These are phyloP conservation scores for Oscheius myriophilus DNA, from an alignment of 2,888 invertebrate genomes.

Conservation along the genomic window DNA sequence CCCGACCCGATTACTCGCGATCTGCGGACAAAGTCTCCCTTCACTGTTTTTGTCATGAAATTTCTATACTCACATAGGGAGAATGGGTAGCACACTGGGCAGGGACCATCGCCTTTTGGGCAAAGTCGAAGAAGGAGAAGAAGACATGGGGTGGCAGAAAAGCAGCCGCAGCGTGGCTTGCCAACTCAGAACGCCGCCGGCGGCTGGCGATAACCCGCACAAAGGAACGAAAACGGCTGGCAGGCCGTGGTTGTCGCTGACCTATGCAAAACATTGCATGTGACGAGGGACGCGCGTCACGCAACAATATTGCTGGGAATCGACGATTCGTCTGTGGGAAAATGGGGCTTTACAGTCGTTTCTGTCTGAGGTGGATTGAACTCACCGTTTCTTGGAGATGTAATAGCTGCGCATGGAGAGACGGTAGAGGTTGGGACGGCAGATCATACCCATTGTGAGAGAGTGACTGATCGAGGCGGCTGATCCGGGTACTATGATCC, in stretches of 20 bases:
- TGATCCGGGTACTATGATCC: background rate
- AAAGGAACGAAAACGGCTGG: conserved; percentile 14
- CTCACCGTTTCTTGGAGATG: background rate
- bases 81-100: conserved; percentile 20
- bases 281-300: conserved; percentile 7
- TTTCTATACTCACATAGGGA: conserved; percentile 20
- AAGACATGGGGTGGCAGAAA: background rate
- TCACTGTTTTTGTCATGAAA: no score
- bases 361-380: background rate
- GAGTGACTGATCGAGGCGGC: background rate
- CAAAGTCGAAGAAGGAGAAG: no score
- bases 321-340: background rate
- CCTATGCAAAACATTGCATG: conserved; percentile 30
- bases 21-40: no score
- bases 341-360: no score
- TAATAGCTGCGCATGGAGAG: background rate
- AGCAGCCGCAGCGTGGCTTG: background rate
- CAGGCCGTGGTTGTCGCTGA: conserved; percentile 10
- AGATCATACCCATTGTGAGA: background rate
- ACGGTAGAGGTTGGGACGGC: background rate
- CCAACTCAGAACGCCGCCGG: background rate
- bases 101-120: conserved; percentile 22
- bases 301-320: background rate
- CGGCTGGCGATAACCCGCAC: conserved; percentile 20
- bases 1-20: no score